A percentile compares a stretch with the other conserved stretches of the same genome.
Conservation (phyloP, 2,113 vertebrate species). For the Chaetodon trifascialis region DNA sequence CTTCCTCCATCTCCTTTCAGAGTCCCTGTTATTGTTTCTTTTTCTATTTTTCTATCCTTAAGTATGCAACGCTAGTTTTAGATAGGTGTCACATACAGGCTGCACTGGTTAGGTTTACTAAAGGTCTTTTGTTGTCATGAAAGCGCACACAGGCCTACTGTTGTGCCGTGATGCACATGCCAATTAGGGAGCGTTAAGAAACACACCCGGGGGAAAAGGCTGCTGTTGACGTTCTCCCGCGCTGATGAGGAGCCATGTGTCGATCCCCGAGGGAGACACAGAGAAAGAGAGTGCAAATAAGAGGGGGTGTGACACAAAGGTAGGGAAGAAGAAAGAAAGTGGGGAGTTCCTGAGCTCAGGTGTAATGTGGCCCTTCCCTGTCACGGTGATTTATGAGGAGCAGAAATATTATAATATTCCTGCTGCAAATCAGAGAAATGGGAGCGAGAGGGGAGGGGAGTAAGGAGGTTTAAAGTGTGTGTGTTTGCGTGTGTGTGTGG, state of each 20-base stretch:
- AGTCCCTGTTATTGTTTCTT: not conserved
- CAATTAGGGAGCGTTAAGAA: slow-evolving; percentile 78
- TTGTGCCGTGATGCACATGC: slow-evolving; percentile 71
- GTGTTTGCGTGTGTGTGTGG: slow-evolving; percentile 15
- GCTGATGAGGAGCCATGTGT: slow-evolving; percentile 71
- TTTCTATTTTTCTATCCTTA: slow-evolving; percentile 19
- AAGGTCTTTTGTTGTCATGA: slow-evolving; percentile 65
- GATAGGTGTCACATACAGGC: slow-evolving; percentile 54
- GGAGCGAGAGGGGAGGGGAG: slow-evolving; percentile 11
- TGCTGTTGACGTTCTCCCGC: slow-evolving; percentile 60
- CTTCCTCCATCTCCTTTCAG: slow-evolving; percentile 7
- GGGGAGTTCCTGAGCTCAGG: slow-evolving; percentile 66
- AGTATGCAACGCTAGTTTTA: slow-evolving; percentile 29
- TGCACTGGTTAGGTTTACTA: slow-evolving; percentile 43
- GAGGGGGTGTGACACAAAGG: slow-evolving; percentile 56
- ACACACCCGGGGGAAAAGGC: slow-evolving; percentile 70
- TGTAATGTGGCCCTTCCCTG: slow-evolving; percentile 74
- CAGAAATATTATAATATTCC: slow-evolving; percentile 73
- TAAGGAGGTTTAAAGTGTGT: slow-evolving; percentile 33
- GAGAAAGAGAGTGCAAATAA: slow-evolving; percentile 47
- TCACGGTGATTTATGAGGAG: slow-evolving; percentile 77
- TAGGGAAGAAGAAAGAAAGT: slow-evolving; percentile 38
- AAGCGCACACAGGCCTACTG: slow-evolving; percentile 37
- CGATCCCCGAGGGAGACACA: slow-evolving; percentile 47
- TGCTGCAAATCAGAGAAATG: slow-evolving; percentile 61